Base-by-base conservation (phyloP, 2,797 vertebrate genomes). In the Acrossocheilus fasciatus region DNA sequence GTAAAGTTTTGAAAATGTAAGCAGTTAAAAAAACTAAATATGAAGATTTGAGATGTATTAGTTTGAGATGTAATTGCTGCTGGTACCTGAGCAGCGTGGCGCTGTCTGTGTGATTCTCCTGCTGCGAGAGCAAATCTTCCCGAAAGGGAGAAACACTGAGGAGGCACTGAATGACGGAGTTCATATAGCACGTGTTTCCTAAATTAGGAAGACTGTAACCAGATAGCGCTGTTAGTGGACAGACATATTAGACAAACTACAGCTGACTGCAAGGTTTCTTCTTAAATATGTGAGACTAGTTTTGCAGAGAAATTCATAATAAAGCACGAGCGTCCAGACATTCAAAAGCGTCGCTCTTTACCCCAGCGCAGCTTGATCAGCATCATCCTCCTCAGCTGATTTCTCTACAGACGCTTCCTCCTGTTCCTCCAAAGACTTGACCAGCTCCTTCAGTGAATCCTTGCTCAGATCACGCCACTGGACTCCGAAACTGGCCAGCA, bases 181-280 rank as follows among this genome's bases (percentile, higher is more conserved):
- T 70, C 36, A 70, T 70, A 5, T 69, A 69, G 36, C 68, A 70
- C 4, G 36, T 70, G 36, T 69, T 69, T 36, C 66, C 66, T 69
- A 69, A 18, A 69, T 69, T 69, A 3, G 66, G 66, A 69, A 69
- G 66, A 69, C 66, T 69, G 66, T 64, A n/a, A 69, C 34, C 34
- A 20, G 34, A 69, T 4, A 39, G 34, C 18, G 17, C 36, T 18
- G 64, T 68, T 39, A 69, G 34, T 2, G 5, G 34, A 69, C 64
- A 66, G 14, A 64, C 26, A 17, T 34, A 17, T 36, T 2, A 36
- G 62, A 66, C 4, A 15, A 15, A 34, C 8, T 59, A 34, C 62
- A 30, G 6, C 7, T 15, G 6, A 68, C 15, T 34, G 26, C 26
- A 17, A 66, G 15, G 7, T 18, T 69, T 10, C 66, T 39, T 1